These are phyloP conservation scores for Junonia oenone DNA, from an alignment of 2,888 invertebrate genomes.

Conservation along the genomic window DNA sequence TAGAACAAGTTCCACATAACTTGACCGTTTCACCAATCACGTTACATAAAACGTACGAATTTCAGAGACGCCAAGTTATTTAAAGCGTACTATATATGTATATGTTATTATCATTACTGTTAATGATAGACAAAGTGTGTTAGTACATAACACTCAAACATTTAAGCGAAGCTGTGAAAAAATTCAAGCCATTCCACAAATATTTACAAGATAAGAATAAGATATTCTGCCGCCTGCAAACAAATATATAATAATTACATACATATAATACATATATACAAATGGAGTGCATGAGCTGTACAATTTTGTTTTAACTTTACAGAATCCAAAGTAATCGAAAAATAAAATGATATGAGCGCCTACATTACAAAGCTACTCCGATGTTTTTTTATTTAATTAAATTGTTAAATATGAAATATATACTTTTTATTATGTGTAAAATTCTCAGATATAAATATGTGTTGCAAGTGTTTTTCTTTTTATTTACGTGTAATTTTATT, in stretches of 20 bases:
- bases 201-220: constrained; percentile 28
- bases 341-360: not conserved
- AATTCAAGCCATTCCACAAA: constrained; percentile 29
- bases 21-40: no score
- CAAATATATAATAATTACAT: constrained; percentile 33
- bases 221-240: constrained; percentile 33
- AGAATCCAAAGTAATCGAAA: not conserved
- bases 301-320: not conserved
- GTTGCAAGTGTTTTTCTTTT: not conserved
- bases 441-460: not conserved
- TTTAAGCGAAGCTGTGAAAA: constrained; percentile 28
- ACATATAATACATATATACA: constrained; percentile 28
- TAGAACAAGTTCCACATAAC: no score
- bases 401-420: not conserved
- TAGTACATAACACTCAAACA: constrained; percentile 2
- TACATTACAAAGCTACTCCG: not conserved
- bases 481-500: no score
- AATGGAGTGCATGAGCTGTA: constrained; percentile 9
- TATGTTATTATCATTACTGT: not conserved
- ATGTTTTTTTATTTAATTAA: not conserved
- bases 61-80: not conserved
- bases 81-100: not conserved
- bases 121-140: not conserved
- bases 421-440: not conserved
- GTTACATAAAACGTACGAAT: no score